Conservation (phyloP, 2,888 invertebrate species). For the Danaus chrysippus region DNA sequence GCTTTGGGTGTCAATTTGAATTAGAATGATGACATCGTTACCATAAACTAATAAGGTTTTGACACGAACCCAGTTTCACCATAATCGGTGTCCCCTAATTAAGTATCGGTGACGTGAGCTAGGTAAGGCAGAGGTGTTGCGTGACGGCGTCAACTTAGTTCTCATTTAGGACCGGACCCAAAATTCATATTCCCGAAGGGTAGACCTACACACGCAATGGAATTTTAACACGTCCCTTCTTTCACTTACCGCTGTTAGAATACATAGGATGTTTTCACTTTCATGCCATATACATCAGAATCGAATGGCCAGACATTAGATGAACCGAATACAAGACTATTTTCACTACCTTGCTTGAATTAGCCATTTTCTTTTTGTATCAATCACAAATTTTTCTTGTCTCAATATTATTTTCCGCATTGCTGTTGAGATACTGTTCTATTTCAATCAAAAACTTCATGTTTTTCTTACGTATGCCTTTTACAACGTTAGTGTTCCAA, state of each 20-base stretch:
- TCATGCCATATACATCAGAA: background rate
- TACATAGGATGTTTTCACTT: background rate
- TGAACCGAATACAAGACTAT: too few species aligned
- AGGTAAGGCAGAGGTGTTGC: slow-evolving; percentile 27
- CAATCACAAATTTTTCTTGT: too few species aligned
- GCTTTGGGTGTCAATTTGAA: slow-evolving; percentile 10
- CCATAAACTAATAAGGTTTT: slow-evolving; percentile 16
- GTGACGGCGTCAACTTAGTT: slow-evolving; percentile 34
- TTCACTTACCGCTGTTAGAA: slow-evolving; percentile 2
- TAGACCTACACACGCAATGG: slow-evolving; percentile 35
- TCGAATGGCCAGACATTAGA: background rate
- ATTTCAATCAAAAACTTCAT: too few species aligned
- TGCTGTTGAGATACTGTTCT: too few species aligned
- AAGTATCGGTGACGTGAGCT: slow-evolving; percentile 33
- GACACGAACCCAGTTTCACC: slow-evolving; percentile 27
- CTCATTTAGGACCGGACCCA: slow-evolving; percentile 34
- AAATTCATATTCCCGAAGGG: slow-evolving; percentile 36
- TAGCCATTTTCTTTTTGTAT: too few species aligned
- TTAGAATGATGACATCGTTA: slow-evolving; percentile 18
- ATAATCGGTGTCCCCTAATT: slow-evolving; percentile 36
- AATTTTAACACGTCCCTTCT: slow-evolving; percentile 29
- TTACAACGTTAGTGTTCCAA: too few species aligned
- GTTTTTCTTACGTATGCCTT: too few species aligned
- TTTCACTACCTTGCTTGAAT: too few species aligned
- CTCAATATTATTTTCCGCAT: too few species aligned